Evolutionary conservation across 2,797 vertebrate species (phyloP).

Genomic region (Danio kyathit): DNA sequence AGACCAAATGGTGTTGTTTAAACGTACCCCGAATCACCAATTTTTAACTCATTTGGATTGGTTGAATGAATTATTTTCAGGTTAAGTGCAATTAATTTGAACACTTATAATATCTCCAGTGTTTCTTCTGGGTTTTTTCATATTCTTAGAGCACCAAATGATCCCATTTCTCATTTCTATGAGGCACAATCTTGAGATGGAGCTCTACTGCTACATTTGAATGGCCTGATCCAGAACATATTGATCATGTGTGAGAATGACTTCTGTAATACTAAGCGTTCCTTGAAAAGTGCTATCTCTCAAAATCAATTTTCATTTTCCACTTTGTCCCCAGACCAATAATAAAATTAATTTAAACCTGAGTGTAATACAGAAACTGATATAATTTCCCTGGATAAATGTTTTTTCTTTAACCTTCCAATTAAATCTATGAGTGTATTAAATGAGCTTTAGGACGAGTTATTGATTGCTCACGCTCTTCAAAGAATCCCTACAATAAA

Average conservation of each 20-base stretch:
- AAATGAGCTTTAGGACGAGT: constrained; percentile 81
- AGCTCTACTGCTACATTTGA: background rate
- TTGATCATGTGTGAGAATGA: background rate
- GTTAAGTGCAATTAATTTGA: background rate
- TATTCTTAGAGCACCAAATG: background rate
- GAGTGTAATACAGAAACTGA: constrained; percentile 39
- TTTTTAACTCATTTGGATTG: background rate
- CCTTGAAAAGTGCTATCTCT: constrained; percentile 8
- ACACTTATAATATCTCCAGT: background rate
- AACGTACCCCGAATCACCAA: too few relatives aligned
- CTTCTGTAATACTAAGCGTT: constrained; percentile 14
- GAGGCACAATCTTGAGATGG: background rate
- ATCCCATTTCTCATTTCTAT: background rate
- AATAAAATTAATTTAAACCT: constrained; percentile 48
- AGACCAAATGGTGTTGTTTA: too few relatives aligned
- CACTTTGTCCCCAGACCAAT: constrained; percentile 37
- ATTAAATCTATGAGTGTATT: constrained; percentile 75
- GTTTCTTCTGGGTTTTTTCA: too few relatives aligned
- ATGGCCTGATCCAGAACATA: constrained; percentile 9
- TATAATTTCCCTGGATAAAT: constrained; percentile 55
- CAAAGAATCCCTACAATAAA: constrained; percentile 55
- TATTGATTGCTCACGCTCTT: constrained; percentile 76
- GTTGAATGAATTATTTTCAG: background rate
- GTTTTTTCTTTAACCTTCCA: constrained; percentile 53
- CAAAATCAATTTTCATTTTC: constrained; percentile 62